A percentile compares a stretch with the other conserved stretches of the same genome.
Conservation (phyloP, 2,113 vertebrate genomes). For the Dasyprocta punctata region DNA sequence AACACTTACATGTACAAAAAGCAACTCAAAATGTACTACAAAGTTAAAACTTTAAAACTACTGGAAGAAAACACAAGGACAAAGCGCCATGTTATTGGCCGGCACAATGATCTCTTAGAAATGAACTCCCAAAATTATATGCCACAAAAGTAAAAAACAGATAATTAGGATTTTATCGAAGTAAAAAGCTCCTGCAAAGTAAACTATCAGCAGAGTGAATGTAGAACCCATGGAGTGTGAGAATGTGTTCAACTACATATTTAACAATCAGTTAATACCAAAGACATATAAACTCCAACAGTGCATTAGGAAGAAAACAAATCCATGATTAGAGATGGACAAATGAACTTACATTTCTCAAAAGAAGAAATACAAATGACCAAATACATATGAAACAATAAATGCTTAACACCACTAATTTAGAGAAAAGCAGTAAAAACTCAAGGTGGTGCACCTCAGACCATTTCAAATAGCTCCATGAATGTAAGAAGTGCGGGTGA, state of each 20-base stretch:
- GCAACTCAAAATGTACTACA: neutral
- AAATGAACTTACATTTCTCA: neutral
- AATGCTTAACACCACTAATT: neutral
- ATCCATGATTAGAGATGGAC: neutral
- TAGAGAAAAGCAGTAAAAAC: neutral
- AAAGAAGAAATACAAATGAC: neutral
- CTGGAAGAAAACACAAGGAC: neutral
- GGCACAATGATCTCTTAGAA: neutral
- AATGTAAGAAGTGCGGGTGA: neutral
- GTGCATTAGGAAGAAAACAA: neutral
- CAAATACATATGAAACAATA: neutral
- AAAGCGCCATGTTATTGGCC: neutral
- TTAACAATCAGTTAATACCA: neutral
- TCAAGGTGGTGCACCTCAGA: neutral
- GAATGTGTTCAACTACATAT: neutral
- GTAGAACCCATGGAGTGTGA: neutral
- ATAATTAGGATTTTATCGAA: neutral
- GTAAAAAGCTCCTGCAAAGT: neutral
- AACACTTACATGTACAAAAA: neutral
- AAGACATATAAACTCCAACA: neutral
- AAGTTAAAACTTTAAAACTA: neutral
- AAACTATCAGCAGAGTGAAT: neutral
- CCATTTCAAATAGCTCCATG: neutral
- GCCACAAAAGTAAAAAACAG: neutral
- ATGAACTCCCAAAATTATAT: neutral